Base-by-base conservation (phyloP, 92 coral and sea anemone genomes). In the Umimayanthus chanpuru region DNA sequence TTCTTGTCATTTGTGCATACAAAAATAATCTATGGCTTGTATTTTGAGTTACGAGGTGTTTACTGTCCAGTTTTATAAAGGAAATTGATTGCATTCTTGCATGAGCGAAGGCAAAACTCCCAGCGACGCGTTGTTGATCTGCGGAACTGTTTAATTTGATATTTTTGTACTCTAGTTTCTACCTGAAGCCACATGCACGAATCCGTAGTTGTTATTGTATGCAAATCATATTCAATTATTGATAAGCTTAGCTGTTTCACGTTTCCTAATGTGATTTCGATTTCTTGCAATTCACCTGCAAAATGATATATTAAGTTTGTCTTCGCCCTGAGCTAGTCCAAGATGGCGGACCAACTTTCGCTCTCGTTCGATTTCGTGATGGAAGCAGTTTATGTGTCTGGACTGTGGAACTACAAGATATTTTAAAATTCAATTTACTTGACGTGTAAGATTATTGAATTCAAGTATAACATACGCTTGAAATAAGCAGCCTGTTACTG, bases 301-400 rank as follows among this genome's bases (percentile, higher is more conserved):
- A 85, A 89, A 49, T 66, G 79, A 40, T 85, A 40, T 85, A 47
- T 39, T 15, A 36, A 36, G 56, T 47, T 73, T 87, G 76, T 89
- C 87, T 29, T 85, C 47, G 74, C 29, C 11, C 30, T 43, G 23
- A 32, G 36, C 81, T 77, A 86, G 71, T 86, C 87, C 92, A 92
- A 92, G 85, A 92, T 92, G 94, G 94, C 94, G 55, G 94, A 78
- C 65, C n/a, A n/a, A 16, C 40, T 71, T 25, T 70, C 40, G 10
- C 26, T 68, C 21, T 70, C 43, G 61, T 32, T 44, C 30, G 65
- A 29, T 20, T 83, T 43, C 8, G 43, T 39, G 61, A 16, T 43
- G 5, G 72, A 53, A 70, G 23, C n/a, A 2, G 3, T 20, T 70
- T 70, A 10, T 70, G 26, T 20, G 68, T 4, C 41, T 5, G 21